Percentiles rank a stretch among this genome's conserved stretches.
phyloP scores from a whole-genome alignment of 1,140 invertebrate species.

The Pararge aegeria region DNA sequence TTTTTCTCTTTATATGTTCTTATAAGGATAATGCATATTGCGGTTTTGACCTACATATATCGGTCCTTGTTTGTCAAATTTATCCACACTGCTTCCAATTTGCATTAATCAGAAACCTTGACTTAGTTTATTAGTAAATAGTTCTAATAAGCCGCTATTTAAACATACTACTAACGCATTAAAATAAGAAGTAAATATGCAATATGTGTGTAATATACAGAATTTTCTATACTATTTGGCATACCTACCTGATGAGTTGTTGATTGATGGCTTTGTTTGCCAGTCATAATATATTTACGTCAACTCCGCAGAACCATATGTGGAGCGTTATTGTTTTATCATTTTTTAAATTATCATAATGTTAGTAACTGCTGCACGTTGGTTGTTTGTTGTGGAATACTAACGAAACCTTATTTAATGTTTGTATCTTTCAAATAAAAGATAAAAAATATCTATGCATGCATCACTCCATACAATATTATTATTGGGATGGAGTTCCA shows the following conservation, averaged over 20 bases:
- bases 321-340: constrained; percentile 16
- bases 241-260: too few relatives aligned
- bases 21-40: constrained; percentile 20
- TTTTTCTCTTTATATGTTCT: background rate
- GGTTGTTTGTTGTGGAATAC: background rate
- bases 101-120: background rate
- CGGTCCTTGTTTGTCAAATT: constrained; percentile 9
- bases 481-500: too few relatives aligned
- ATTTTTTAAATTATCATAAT: constrained; percentile 3
- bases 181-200: too few relatives aligned
- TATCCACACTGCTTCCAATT: background rate
- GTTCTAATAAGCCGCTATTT: background rate
- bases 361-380: background rate
- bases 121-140: background rate
- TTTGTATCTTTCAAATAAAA: too few relatives aligned
- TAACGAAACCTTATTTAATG: too few relatives aligned
- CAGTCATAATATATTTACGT: constrained; percentile 16
- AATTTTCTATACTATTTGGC: too few relatives aligned
- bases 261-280: background rate
- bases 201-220: too few relatives aligned
- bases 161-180: too few relatives aligned
- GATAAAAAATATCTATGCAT: too few relatives aligned
- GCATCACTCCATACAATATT: too few relatives aligned
- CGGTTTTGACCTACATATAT: constrained; percentile 1
- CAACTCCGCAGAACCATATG: constrained; percentile 14